phyloP scores from a whole-genome alignment of 2,888 invertebrate genomes.

The Plebejus argus region DNA sequence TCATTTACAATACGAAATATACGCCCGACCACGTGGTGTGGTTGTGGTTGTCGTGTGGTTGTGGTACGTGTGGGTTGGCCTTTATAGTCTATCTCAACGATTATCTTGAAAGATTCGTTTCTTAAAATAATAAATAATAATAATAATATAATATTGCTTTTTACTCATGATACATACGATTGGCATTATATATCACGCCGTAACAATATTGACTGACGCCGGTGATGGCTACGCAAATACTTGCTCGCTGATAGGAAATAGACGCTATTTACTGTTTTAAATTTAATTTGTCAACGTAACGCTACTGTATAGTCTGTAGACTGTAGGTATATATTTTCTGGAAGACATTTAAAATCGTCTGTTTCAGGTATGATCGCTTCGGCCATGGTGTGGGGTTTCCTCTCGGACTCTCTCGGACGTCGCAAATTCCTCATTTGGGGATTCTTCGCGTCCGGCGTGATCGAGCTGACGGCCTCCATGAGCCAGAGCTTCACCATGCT shows the following conservation, averaged over 20 bases:
- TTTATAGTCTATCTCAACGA: no score
- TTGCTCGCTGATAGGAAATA: slow-evolving; percentile 14
- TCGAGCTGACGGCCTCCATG: slow-evolving; percentile 83
- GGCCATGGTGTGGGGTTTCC: slow-evolving; percentile 88
- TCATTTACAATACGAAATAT: no score
- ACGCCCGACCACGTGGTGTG: no score
- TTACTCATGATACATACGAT: background rate
- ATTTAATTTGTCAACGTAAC: background rate
- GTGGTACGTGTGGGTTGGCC: no score
- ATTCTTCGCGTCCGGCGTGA: slow-evolving; percentile 82
- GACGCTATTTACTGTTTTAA: slow-evolving; percentile 16
- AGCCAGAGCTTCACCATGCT: slow-evolving; percentile 85
- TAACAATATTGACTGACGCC: background rate
- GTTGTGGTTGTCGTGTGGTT: no score
- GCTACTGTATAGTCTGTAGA: background rate
- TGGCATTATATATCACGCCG: slow-evolving; percentile 2
- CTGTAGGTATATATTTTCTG: no score
- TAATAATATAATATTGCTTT: background rate
- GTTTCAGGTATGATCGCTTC: slow-evolving; percentile 87
- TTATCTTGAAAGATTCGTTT: no score
- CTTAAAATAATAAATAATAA: no score
- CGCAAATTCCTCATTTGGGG: slow-evolving; percentile 85
- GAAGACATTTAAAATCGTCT: background rate
- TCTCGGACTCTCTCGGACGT: slow-evolving; percentile 87
- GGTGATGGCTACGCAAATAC: slow-evolving; percentile 6